A percentile compares a stretch with the other conserved stretches of the same genome.
Conservation (phyloP, 35 echinoderm and acorn worm genomes). For the Strongylocentrotus purpuratus region DNA sequence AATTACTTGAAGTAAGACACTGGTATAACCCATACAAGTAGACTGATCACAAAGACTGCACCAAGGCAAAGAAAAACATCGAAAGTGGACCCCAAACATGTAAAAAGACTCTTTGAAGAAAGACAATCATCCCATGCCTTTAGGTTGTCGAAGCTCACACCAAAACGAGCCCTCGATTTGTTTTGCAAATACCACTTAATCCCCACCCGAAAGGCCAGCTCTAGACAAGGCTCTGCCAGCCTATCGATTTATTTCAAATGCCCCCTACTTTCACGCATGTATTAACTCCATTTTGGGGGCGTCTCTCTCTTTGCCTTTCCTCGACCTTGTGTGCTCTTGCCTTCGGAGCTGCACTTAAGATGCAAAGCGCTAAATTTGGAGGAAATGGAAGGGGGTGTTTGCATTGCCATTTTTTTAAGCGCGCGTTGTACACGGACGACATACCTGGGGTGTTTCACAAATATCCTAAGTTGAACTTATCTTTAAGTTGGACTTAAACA, state of each 20-base stretch:
- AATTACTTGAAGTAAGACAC: no score
- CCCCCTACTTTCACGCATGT: neutral
- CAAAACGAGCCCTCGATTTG: neutral
- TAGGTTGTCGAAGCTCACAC: neutral
- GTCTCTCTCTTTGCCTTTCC: neutral
- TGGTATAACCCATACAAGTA: no score
- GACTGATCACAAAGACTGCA: no score
- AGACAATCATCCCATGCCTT: neutral
- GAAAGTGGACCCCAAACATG: neutral
- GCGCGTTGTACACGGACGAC: no score
- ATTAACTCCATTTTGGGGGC: neutral
- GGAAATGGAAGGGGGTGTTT: neutral
- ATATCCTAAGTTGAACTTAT: no score
- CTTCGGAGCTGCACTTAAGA: neutral
- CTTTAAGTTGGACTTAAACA: no score
- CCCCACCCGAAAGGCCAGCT: neutral
- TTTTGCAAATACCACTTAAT: neutral
- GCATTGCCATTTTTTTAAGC: no score
- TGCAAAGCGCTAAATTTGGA: neutral
- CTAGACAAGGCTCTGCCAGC: neutral
- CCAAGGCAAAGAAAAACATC: neutral
- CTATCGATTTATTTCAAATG: slow-evolving; percentile 5
- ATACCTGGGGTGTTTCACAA: no score
- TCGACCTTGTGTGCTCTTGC: neutral
- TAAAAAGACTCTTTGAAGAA: neutral